Conservation (phyloP, 2,113 vertebrate genomes). For the Anolis sagrei region DNA sequence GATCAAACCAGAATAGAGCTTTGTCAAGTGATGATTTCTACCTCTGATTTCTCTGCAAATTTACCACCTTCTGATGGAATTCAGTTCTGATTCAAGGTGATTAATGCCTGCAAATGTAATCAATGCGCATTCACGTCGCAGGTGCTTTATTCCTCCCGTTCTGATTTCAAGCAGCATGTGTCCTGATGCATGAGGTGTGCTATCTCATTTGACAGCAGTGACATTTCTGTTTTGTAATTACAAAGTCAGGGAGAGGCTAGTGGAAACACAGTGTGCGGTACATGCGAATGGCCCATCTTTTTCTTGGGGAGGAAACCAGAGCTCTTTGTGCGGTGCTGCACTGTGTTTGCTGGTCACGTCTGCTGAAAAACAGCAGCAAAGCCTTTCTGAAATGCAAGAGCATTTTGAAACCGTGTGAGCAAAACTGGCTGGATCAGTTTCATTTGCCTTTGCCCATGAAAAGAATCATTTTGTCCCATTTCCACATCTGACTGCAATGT, state of each 20-base stretch:
- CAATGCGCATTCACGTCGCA: slow-evolving; percentile 44
- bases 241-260: slow-evolving; percentile 48
- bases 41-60: slow-evolving; percentile 58
- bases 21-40: slow-evolving; percentile 51
- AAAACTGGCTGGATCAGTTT: background rate
- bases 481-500: too few relatives aligned
- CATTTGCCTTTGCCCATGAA: background rate
- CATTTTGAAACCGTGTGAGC: background rate
- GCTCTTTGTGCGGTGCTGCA: slow-evolving; percentile 11
- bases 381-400: background rate
- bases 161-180: slow-evolving; percentile 66
- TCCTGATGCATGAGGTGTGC: slow-evolving; percentile 71
- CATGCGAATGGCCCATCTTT: slow-evolving; percentile 13
- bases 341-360: slow-evolving; percentile 37
- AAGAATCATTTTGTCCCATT: too few relatives aligned
- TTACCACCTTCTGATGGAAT: slow-evolving; percentile 61
- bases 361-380: background rate
- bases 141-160: slow-evolving; percentile 41
- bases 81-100: slow-evolving; percentile 72
- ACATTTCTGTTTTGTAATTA: slow-evolving; percentile 75
- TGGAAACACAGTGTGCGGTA: background rate
- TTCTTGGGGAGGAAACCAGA: slow-evolving; percentile 32
- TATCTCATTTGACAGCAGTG: slow-evolving; percentile 64
- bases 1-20: background rate
- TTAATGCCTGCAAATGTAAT: slow-evolving; percentile 71